These are phyloP conservation scores for Stegodyphus mimosarum DNA, from an alignment of 1,140 invertebrate species.

Conservation along the genomic window DNA sequence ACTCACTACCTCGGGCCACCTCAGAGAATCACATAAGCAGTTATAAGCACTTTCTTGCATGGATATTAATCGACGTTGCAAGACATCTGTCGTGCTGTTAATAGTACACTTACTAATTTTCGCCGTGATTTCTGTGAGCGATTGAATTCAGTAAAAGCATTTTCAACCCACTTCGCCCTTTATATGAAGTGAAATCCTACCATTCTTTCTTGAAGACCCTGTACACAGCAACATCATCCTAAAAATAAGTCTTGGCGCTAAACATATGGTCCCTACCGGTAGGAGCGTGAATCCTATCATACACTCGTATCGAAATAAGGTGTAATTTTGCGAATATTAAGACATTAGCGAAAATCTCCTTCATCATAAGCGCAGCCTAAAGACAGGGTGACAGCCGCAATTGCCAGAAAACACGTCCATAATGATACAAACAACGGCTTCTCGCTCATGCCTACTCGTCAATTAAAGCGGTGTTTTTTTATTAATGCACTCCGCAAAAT, in stretches of 20 bases:
- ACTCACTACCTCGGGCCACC: too few relatives aligned
- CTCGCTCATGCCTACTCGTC: constrained; percentile 33
- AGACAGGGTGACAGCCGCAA: constrained; percentile 34
- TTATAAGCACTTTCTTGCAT: too few relatives aligned
- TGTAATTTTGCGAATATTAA: constrained; percentile 59
- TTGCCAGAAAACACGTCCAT: constrained; percentile 50
- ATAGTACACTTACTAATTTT: too few relatives aligned
- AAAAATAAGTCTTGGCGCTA: background rate
- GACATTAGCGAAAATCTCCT: constrained; percentile 45
- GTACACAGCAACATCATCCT: too few relatives aligned
- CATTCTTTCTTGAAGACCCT: background rate
- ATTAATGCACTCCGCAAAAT: constrained; percentile 15
- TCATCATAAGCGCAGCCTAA: constrained; percentile 29
- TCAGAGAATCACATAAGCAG: too few relatives aligned
- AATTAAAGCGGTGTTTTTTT: constrained; percentile 22
- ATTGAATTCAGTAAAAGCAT: too few relatives aligned
- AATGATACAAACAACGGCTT: constrained; percentile 50
- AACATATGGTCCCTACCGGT: background rate
- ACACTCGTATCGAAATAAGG: constrained; percentile 47
- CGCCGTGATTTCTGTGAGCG: too few relatives aligned
- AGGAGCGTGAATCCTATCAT: constrained; percentile 34
- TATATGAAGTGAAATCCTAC: background rate
- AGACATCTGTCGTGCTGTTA: too few relatives aligned
- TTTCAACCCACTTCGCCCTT: too few relatives aligned
- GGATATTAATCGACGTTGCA: too few relatives aligned